Percentiles rank a stretch among this genome's conserved stretches.
These are phyloP conservation scores for Xiphophorus couchianus DNA, from an alignment of 2,113 vertebrate genomes.

Conservation along the genomic window DNA sequence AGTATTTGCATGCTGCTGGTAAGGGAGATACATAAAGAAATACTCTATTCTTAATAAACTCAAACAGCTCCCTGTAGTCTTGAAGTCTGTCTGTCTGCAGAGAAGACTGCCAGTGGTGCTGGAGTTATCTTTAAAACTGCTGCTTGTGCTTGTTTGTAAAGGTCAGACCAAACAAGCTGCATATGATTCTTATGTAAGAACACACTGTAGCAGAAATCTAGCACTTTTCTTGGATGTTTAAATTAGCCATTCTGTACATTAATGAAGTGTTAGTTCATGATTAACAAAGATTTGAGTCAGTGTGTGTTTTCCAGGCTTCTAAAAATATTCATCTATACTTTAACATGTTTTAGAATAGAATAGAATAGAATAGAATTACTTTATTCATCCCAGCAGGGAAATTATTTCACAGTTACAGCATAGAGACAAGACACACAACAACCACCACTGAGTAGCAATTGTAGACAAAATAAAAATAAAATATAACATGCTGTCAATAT, in stretches of 20 bases:
- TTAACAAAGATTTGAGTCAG: neutral
- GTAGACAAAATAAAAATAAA: too few species aligned
- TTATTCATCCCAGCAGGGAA: too few species aligned
- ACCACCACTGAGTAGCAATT: too few species aligned
- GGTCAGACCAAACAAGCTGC: neutral
- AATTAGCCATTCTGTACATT: neutral
- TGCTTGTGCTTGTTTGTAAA: conserved; percentile 6
- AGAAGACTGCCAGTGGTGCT: neutral
- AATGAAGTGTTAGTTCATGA: neutral
- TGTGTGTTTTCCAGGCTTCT: neutral
- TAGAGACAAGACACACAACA: too few species aligned
- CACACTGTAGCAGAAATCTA: neutral
- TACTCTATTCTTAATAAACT: neutral
- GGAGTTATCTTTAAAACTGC: neutral
- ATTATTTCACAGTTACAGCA: too few species aligned
- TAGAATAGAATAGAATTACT: too few species aligned
- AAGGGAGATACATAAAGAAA: neutral
- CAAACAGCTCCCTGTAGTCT: neutral
- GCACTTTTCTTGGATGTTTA: neutral
- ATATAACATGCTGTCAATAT: too few species aligned
- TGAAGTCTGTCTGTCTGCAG: neutral
- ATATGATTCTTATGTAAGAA: neutral
- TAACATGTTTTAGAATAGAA: neutral
- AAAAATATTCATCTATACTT: neutral
- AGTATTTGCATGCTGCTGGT: too few species aligned